Base-by-base conservation (phyloP, 2,888 invertebrate species). In the Meandrusa payeni region DNA sequence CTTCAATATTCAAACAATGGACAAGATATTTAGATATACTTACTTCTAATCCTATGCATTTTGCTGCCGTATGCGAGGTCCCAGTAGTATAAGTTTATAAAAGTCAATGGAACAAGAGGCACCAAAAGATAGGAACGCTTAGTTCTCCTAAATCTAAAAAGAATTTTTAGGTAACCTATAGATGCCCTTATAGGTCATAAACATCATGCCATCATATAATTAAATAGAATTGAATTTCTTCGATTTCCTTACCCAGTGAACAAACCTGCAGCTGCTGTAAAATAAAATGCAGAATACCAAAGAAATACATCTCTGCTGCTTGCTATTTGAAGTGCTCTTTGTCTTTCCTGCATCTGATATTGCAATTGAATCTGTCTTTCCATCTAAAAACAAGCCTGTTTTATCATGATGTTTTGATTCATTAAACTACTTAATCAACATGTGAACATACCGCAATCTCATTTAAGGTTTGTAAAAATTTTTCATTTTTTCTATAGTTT, bases 361-460 rank as follows among this genome's bases (percentile, higher is more conserved):
- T 93, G 93, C 89, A 95, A 89, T 65, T 94, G 94, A 52, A 95
- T 91, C 81, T 95, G 94, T 46, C 94, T 87, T 64, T 94, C 94
- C 88, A 94, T 89, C 94, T 92, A 51, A 46, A 73, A 54, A 52
- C 19, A 37, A 46, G 52, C 43, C 5, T 4, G 4, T 6, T 9
- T 15, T 9, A 4, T 15, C 11, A 11, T 5, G 6, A 7, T 22
- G 13, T 19, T 20, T 12, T 23, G 5, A 19, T 22, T 12, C 11
- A 26, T 13, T 13, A 9, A 27, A 27, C 5, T 11, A 34, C 5
- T 3, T 7, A 9, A 11, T 11, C 17, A 33, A 5, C 11, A 19
- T 10, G 13, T 3, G 22, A 47, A 51, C 54, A 58, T 72, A 92
- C 93, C 79, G 91, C 91, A 41, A 92, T 88, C 71, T 90, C 89